These are phyloP conservation scores for Macaria notata DNA, from an alignment of 2,888 invertebrate species.

Conservation along the genomic window DNA sequence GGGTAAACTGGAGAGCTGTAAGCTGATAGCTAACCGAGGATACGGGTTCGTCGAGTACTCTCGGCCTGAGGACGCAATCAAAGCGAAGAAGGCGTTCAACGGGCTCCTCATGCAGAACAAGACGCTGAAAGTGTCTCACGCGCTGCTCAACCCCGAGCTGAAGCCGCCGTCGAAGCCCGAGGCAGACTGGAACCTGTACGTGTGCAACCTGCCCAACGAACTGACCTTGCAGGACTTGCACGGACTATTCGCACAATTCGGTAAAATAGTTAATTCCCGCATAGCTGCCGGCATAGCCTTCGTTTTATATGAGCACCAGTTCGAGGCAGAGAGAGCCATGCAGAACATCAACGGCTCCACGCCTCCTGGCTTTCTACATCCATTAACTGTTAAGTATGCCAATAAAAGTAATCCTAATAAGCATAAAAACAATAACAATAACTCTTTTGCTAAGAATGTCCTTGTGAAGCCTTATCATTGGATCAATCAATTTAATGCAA, in stretches of 20 bases:
- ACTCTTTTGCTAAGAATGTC: slow-evolving; percentile 67
- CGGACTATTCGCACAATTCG: slow-evolving; percentile 80
- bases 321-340: slow-evolving; percentile 78
- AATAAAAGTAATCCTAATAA: slow-evolving; percentile 81
- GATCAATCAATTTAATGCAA: slow-evolving; percentile 77
- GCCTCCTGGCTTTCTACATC: slow-evolving; percentile 79
- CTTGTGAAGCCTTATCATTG: slow-evolving; percentile 76
- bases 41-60: slow-evolving; percentile 82
- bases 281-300: slow-evolving; percentile 81
- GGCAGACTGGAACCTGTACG: slow-evolving; percentile 81
- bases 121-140: slow-evolving; percentile 79
- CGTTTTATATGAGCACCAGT: slow-evolving; percentile 78
- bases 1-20: slow-evolving; percentile 83
- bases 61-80: slow-evolving; percentile 76
- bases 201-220: slow-evolving; percentile 81
- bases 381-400: slow-evolving; percentile 81
- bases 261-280: slow-evolving; percentile 81
- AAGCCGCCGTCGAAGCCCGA: slow-evolving; percentile 80
- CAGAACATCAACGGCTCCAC: slow-evolving; percentile 75
- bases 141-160: slow-evolving; percentile 75
- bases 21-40: slow-evolving; percentile 81
- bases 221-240: slow-evolving; percentile 81
- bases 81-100: slow-evolving; percentile 78
- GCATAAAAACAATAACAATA: slow-evolving; percentile 77
- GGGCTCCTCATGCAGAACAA: slow-evolving; percentile 81